Evolutionary conservation across 2,797 vertebrate species (phyloP).

Genomic region (Tenualosa thibaudeaui): DNA sequence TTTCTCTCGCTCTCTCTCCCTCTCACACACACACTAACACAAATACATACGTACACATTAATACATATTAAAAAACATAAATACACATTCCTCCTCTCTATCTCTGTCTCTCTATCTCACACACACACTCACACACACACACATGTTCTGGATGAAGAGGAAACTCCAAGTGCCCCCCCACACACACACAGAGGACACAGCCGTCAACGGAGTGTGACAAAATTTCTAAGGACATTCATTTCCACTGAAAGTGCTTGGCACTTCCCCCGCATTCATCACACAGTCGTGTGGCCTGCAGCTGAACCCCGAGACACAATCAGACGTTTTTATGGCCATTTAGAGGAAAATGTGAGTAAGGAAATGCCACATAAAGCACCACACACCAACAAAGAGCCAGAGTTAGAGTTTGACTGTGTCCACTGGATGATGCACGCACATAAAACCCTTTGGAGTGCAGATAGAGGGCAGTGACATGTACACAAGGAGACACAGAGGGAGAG

Average conservation of each 20-base stretch:
- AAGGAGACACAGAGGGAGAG: no score
- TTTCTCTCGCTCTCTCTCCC: not conserved
- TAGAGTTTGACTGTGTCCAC: conserved; percentile 17
- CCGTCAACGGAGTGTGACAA: conserved; percentile 17
- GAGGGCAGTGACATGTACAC: not conserved
- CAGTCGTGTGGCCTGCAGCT: not conserved
- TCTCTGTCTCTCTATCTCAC: not conserved
- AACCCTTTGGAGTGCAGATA: not conserved
- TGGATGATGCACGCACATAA: conserved; percentile 5
- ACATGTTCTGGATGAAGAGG: not conserved
- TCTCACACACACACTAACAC: not conserved
- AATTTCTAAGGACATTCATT: conserved; percentile 35
- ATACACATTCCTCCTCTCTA: not conserved
- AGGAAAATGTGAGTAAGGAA: conserved; percentile 22
- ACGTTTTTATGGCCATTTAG: conserved; percentile 23
- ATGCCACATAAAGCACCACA: conserved; percentile 21
- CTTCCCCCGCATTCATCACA: not conserved
- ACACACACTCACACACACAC: not conserved
- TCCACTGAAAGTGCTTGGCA: conserved; percentile 11
- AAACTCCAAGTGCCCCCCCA: no score
- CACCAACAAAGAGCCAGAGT: not conserved
- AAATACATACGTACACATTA: not conserved
- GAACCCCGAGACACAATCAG: conserved; percentile 9
- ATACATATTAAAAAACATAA: not conserved
- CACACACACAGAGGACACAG: not conserved